Evolutionary conservation across 64 coral and sea anemone genomes (phyloP), one percentile per base, ranked within the genome.

Genomic region (Montipora foliosa): DNA sequence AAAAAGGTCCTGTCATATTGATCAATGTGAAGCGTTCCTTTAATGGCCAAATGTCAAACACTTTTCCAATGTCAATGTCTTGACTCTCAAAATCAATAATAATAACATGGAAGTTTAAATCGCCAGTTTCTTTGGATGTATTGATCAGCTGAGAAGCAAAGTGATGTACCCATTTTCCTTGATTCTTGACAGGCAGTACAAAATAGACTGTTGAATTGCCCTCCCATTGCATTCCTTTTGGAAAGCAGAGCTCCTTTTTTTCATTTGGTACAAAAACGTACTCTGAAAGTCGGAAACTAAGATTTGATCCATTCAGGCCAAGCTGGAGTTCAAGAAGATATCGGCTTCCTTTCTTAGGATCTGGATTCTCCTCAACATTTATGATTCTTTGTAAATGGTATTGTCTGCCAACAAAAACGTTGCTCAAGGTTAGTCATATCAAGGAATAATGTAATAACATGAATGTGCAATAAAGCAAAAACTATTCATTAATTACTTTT

Each of bases 261-360:
- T 15, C 82, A 49, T 0, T 69, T 71, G 44, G 45, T 50, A 14
- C 15, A 17, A 80, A 88, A 4, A 93, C 55, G 49, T 93, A 88
- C 44, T 93, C 84, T n/a, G 92, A 93, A 20, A 79, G 21, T 59
- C 86, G 92, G 6, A 88, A 74, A 29, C 55, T 88, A 9, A 57
- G n/a, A 29, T 88, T 73, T 11, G 83, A 77, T 88, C 76, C 75
- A 44, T n/a, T 47, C 0, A 62, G 2, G 14, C 51, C 64, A 51
- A 93, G 80, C 21, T 87, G 62, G 13, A 93, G 74, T 48, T 93
- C 92, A 8, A 93, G 74, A 29, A 93, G 83, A 59, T 55, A 93
- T 6, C 84, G 84, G 29, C 44, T 79, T 5, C 83, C 84, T 58
- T 80, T 88, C 20, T 71, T 59, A 16, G 25, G 29, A 46, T 88